Evolutionary conservation across 2,888 invertebrate genomes (phyloP), one percentile per base, ranked within the genome.

Genomic region (Glaucopsyche alexis): DNA sequence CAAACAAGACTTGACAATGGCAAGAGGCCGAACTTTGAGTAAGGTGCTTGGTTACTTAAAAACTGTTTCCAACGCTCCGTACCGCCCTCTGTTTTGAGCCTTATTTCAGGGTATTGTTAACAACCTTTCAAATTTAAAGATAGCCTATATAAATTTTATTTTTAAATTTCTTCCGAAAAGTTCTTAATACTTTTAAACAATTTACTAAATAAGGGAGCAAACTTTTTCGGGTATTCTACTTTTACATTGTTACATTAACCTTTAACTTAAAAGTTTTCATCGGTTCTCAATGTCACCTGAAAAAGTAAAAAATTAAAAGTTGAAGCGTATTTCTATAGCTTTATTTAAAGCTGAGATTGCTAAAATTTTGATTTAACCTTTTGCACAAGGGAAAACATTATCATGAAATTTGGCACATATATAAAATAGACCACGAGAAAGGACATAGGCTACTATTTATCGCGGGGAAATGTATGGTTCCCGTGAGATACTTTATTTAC

Each of bases 1-100:
- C 71, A 76, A 77, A 75, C 75, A 74, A 73, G 72, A 75, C 75
- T 76, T 71, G 60, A 76, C 73, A 76, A 77, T 75, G 71, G 72
- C 70, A 42, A 71, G 73, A 69, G 45, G 67, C 49, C 49, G 29
- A 69, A 49, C 13, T 69, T 69, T 67, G 67, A 47, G 55, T 13
- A 8, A 55, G 69, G 47, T 47, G 38, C 49, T 69, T 29, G 49
- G 69, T 47, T 69, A 69, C 69, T 69, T 69, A 69, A 69, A 69
- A 69, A 49, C 66, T 69, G 69, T 69, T 47, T 14, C 29, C 47
- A 29, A 45, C 42, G 11, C 67, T 14, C 45, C 16, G 40, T 14
- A 14, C 14, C 16, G 13, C 42, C 40, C 42, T 66, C 40, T 42
- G 66, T 66, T 40, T 16, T 5, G 16, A 66, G 40, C 66, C 69